These are phyloP conservation scores for Psylliodes chrysocephalus DNA, from an alignment of 2,888 invertebrate species.

Conservation along the genomic window DNA sequence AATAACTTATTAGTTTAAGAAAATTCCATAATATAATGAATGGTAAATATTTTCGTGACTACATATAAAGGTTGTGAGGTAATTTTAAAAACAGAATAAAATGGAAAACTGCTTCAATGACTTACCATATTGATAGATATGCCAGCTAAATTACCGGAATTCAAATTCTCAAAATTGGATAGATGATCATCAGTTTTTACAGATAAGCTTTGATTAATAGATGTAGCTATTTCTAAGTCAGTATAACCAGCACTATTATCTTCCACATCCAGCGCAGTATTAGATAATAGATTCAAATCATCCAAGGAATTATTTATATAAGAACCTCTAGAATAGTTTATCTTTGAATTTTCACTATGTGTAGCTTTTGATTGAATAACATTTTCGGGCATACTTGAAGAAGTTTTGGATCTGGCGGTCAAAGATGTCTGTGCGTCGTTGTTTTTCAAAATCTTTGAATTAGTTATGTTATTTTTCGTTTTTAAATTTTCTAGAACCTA, in stretches of 20 bases:
- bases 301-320: conserved; percentile 35
- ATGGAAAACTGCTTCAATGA: too few species aligned
- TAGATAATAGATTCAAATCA: conserved; percentile 25
- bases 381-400: conserved; percentile 25
- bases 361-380: conserved; percentile 1
- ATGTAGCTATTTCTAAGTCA: conserved; percentile 30
- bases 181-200: conserved; percentile 21
- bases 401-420: background rate
- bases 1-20: too few species aligned
- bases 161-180: conserved; percentile 40
- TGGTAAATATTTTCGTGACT: too few species aligned
- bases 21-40: too few species aligned
- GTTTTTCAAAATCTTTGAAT: conserved; percentile 48
- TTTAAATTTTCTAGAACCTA: conserved; percentile 52
- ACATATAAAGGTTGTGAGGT: too few species aligned
- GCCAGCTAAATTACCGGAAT: conserved; percentile 51
- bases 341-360: conserved; percentile 42
- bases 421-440: conserved; percentile 57
- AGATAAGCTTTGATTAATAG: conserved; percentile 15
- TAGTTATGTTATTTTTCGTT: conserved; percentile 41
- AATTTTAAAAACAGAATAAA: too few species aligned
- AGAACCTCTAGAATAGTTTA: conserved; percentile 58
- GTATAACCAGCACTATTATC: conserved; percentile 33
- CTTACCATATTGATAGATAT: conserved; percentile 60
- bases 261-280: conserved; percentile 35